Base-by-base conservation (phyloP, 1,140 invertebrate genomes). In the Atta colombica region DNA sequence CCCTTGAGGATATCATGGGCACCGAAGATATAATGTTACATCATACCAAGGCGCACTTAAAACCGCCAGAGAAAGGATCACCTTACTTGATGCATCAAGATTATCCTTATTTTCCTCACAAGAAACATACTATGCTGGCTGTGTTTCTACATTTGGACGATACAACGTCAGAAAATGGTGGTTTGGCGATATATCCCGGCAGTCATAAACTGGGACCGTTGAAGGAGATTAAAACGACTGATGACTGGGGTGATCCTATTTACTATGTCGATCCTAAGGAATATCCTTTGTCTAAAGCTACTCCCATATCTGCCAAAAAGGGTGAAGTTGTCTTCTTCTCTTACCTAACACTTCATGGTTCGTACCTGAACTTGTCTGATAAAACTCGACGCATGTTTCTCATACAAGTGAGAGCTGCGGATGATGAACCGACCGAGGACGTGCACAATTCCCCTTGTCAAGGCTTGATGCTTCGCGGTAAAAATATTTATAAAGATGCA, bases 1-100 rank as follows among this genome's bases (percentile, higher is more conserved):
- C 96, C 0, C 92, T 96, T 16, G 96, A 96, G 86, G 96, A 96
- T 82, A 78, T 96, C 0, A 96, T 97, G 96, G 95, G 93, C 0
- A 96, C 96, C 0, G 89, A 93, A 77, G 96, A 97, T 88, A 96
- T 97, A 74, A 86, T 96, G 5, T 92, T 97, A 2, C 96, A 97
- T 90, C 96, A 97, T 89, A 97, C 96, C 3, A 97, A 97, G 90
- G 96, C 96, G 0, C 96, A 97, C 77, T 92, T 96, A 3, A 97
- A 97, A 86, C 96, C 96, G 3, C 96, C 96, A 3, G 96, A 96
- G 71, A 96, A 96, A n/a, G 96, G 96, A 10, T 96, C 96, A 5
- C 96, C 96, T 0, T 97, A 96, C 89, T 95, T 96, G 1, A 97
- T 97, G 96, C 96, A 97, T 86, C 96, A 96, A 89, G 97, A 97